Evolutionary conservation across 2,797 vertebrate species (phyloP), one percentile per base, ranked within the genome.

Genomic region (Zalophus californianus): DNA sequence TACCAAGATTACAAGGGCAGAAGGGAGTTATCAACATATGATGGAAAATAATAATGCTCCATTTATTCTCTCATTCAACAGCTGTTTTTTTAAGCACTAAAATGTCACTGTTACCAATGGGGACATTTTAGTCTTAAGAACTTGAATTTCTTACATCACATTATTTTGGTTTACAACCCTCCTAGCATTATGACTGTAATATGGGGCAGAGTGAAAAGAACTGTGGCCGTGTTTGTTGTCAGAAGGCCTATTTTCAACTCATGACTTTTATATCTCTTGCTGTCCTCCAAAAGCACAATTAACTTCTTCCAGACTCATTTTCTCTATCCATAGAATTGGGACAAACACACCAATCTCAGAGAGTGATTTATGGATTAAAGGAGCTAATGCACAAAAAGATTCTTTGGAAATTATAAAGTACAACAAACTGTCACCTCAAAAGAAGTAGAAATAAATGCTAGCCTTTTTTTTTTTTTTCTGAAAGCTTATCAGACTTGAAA

Each of bases 51-150:
- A 10, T 70, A 75, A 91, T 77, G 23, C n/a, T 83, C 44, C n/a
- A 50, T 64, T 94, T 94, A 29, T 77, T 85, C 29, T 62, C 27
- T 86, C 23, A 91, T 93, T 96, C 2, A 91, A 48, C 27, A 90
- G 78, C 35, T 73, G 3, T 48, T 87, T 72, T 88, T 85, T 48
- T 48, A 92, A 94, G 41, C 13, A 91, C 12, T 32, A 85, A 79
- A 54, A 88, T 48, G 18, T 86, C 38, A 38, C 11, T 50, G 15
- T 52, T 32, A 60, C 27, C 35, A 86, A 29, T 66, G 15, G 5
- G 52, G 14, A 94, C 73, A 38, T 25, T 72, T 79, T 41, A 78
- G 32, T 64, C 72, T n/a, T 25, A 79, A 88, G 3, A 77, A 64
- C 41, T 62, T 72, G 32, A 86, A 90, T 75, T 79, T 79, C 11